Evolutionary conservation across 2,797 vertebrate genomes (phyloP).

Genomic region (Sebastiscus albofasciatus): DNA sequence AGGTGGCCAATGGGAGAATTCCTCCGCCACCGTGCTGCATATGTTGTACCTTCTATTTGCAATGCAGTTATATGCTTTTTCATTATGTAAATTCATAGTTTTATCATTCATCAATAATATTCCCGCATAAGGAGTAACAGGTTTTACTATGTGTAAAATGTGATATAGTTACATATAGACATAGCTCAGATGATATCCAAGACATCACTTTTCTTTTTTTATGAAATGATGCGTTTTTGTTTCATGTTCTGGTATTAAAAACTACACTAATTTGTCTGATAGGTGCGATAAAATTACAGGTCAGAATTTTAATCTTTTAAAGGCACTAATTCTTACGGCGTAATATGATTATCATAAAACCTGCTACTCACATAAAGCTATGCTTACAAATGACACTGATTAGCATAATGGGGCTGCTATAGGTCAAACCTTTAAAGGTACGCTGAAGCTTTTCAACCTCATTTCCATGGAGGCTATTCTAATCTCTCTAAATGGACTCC

Average conservation of each 20-base stretch:
- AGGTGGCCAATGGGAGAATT: not conserved
- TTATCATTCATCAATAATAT: conserved; percentile 9
- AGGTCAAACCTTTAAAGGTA: conserved; percentile 45
- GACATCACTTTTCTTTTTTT: not conserved
- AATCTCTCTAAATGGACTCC: conserved; percentile 5
- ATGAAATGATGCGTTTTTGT: not conserved
- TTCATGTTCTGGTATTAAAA: not conserved
- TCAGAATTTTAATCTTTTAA: conserved; percentile 30
- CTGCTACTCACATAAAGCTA: conserved; percentile 21
- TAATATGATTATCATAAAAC: conserved; percentile 48
- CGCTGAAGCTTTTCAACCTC: conserved; percentile 15
- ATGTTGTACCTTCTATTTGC: not conserved
- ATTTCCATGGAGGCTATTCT: conserved; percentile 35
- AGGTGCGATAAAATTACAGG: conserved; percentile 23
- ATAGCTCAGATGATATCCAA: not conserved
- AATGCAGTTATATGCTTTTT: not conserved
- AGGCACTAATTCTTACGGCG: conserved; percentile 14
- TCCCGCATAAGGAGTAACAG: not conserved
- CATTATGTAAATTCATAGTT: not conserved
- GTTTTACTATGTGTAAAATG: not conserved
- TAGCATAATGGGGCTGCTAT: conserved; percentile 49
- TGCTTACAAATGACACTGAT: conserved; percentile 41
- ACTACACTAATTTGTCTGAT: conserved; percentile 18
- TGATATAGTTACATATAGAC: not conserved
- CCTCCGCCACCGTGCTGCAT: not conserved